Evolutionary conservation across 2,888 invertebrate genomes (phyloP).

Genomic region (Pyrgus malvae): DNA sequence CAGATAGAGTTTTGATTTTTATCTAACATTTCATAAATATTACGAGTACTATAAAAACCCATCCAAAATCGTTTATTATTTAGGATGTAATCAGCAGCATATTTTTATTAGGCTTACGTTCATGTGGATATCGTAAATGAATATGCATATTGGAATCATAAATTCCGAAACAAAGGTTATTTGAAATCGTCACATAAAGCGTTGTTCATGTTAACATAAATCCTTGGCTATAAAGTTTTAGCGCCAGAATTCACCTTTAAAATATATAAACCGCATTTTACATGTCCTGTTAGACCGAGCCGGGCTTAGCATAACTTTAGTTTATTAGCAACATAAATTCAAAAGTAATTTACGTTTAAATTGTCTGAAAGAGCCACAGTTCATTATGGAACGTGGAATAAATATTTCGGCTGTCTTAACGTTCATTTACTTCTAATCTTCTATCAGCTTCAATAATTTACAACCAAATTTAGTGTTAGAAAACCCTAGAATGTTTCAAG

Average conservation of each 20-base stretch:
- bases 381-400: no score
- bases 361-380: background rate
- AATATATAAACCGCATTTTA: background rate
- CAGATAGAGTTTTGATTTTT: no score
- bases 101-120: slow-evolving; percentile 2
- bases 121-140: slow-evolving; percentile 1
- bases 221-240: background rate
- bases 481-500: background rate
- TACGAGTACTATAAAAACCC: background rate
- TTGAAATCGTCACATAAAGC: background rate
- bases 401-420: no score
- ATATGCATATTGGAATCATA: slow-evolving; percentile 3
- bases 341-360: background rate
- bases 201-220: slow-evolving; percentile 9
- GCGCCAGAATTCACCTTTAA: background rate
- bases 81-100: background rate
- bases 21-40: background rate
- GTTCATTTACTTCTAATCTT: no score
- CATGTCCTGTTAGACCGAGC: background rate
- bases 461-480: no score
- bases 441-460: no score
- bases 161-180: background rate
- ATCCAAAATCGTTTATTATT: background rate
- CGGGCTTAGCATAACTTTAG: background rate
- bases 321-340: background rate